Percentiles rank a stretch among this genome's conserved stretches.
Conservation (phyloP, 2,888 invertebrate species). For the Orthosia gracilis region DNA sequence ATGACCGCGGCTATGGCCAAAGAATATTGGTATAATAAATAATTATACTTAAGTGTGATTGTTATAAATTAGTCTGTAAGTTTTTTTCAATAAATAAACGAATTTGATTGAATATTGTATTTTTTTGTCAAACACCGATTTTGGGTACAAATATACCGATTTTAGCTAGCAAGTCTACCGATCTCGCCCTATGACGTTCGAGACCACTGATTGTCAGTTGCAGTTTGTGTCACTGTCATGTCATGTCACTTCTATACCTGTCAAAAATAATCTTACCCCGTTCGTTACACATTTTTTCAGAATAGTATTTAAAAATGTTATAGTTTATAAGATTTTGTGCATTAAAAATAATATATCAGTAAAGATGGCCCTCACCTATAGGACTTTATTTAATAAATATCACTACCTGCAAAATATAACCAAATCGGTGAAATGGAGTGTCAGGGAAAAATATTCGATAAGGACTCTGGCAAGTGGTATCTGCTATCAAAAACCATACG, state of each 20-base stretch:
- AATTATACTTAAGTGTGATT: too few relatives aligned
- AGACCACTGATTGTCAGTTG: background rate
- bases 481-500: conserved; percentile 73
- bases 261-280: conserved; percentile 43
- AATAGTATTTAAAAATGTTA: conserved; percentile 65
- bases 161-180: too few relatives aligned
- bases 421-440: conserved; percentile 82
- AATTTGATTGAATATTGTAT: too few relatives aligned
- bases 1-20: too few relatives aligned
- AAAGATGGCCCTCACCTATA: conserved; percentile 83
- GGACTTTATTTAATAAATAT: conserved; percentile 78
- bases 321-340: conserved; percentile 64
- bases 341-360: conserved; percentile 43
- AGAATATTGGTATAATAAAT: too few relatives aligned
- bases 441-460: conserved; percentile 73
- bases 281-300: conserved; percentile 45
- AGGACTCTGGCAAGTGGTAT: conserved; percentile 77
- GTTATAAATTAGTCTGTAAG: too few relatives aligned
- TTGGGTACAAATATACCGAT: too few relatives aligned
- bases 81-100: too few relatives aligned
- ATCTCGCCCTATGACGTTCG: too few relatives aligned
- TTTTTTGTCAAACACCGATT: too few relatives aligned
- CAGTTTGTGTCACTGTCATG: conserved; percentile 27
- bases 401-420: conserved; percentile 76
- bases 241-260: conserved; percentile 26